Evolutionary conservation across 2,797 vertebrate species (phyloP).

Genomic region (Sebastes cheni): DNA sequence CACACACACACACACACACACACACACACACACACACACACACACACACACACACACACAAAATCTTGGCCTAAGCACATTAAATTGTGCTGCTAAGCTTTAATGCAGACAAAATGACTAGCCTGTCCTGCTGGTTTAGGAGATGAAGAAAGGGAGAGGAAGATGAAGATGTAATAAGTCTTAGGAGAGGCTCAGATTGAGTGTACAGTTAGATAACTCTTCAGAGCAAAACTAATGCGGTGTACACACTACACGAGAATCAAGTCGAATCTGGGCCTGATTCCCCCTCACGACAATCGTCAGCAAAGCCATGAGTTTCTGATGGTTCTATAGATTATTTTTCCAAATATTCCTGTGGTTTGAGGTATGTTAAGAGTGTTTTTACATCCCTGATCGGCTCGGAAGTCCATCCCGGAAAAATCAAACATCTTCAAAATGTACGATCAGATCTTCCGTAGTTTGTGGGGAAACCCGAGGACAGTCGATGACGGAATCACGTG

Average conservation of each 20-base stretch:
- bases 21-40: constrained; percentile 21
- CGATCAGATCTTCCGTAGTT: no score
- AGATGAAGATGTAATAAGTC: background rate
- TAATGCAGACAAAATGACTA: constrained; percentile 33
- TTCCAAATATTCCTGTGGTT: no score
- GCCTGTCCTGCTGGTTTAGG: background rate
- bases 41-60: background rate
- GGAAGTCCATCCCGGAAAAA: no score
- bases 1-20: constrained; percentile 10
- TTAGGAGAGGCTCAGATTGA: background rate
- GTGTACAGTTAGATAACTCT: background rate
- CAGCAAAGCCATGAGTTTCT: no score
- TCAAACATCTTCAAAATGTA: no score
- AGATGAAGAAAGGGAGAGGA: background rate
- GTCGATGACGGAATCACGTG: no score
- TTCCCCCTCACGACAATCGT: accelerated
- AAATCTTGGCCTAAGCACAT: constrained; percentile 23
- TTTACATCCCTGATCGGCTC: no score
- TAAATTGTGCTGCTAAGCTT: constrained; percentile 31
- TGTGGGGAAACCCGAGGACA: no score
- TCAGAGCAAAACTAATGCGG: background rate
- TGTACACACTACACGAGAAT: no score
- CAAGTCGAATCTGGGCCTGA: no score
- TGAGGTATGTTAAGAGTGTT: no score
- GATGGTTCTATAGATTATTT: no score